Percentiles rank a stretch among this genome's conserved stretches.
These are phyloP conservation scores for Ranitomeya variabilis DNA, from an alignment of 2,113 vertebrate species.

Conservation along the genomic window DNA sequence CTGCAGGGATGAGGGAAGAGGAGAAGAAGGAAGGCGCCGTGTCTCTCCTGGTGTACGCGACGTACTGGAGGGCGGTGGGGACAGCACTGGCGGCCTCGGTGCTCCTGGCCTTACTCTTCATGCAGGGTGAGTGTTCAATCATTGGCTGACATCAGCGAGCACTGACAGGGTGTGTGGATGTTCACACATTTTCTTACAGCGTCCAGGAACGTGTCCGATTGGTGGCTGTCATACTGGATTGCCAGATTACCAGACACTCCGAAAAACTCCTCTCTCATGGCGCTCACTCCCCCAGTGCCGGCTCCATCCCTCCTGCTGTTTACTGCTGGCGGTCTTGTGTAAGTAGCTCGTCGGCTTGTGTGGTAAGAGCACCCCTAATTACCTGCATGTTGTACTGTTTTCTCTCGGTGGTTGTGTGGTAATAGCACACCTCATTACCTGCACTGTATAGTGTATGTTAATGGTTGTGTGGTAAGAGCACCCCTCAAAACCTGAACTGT, in stretches of 20 bases:
- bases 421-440: background rate
- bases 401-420: background rate
- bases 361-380: background rate
- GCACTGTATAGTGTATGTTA: background rate
- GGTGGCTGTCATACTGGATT: constrained; percentile 98
- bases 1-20: constrained; percentile 67
- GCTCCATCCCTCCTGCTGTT: constrained; percentile 79
- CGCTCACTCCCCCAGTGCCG: constrained; percentile 25
- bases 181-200: constrained; percentile 67
- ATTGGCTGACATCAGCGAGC: constrained; percentile 64
- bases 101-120: constrained; percentile 83
- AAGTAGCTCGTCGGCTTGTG: constrained; percentile 62
- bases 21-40: constrained; percentile 87
- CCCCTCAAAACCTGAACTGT: background rate
- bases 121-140: constrained; percentile 85
- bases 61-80: constrained; percentile 87
- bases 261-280: constrained; percentile 65
- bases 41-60: constrained; percentile 84
- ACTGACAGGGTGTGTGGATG: background rate
- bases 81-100: constrained; percentile 74
- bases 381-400: no score
- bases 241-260: constrained; percentile 73
- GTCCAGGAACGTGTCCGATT: constrained; percentile 89
- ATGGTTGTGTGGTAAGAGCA: background rate
- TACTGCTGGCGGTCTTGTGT: constrained; percentile 74